Percentiles rank a stretch among this genome's conserved stretches.
Evolutionary conservation across 2,113 vertebrate genomes (phyloP).

Genomic region (Xenopus tropicalis): DNA sequence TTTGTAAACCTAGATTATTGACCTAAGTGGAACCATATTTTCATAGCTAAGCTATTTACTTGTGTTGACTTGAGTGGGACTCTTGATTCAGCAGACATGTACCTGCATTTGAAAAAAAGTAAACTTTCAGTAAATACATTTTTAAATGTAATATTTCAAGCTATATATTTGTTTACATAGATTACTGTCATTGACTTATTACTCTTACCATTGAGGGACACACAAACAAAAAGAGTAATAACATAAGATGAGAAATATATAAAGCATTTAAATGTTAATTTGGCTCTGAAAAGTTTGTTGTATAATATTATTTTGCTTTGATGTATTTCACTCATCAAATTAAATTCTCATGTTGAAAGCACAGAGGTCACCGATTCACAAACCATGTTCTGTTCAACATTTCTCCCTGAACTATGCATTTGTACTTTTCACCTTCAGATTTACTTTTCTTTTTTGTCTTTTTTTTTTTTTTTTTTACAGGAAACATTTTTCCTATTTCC

Average conservation of each 20-base stretch:
- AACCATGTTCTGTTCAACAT: background rate
- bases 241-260: background rate
- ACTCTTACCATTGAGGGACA: slow-evolving; percentile 3
- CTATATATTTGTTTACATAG: slow-evolving; percentile 10
- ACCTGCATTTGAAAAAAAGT: slow-evolving; percentile 13
- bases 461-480: slow-evolving; percentile 36
- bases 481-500: slow-evolving; percentile 34
- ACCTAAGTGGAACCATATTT: too few relatives aligned
- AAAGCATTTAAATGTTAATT: slow-evolving; percentile 10
- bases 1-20: too few relatives aligned
- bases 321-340: background rate
- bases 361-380: background rate
- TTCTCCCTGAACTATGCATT: slow-evolving; percentile 16
- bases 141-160: slow-evolving; percentile 18
- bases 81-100: too few relatives aligned
- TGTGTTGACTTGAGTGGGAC: too few relatives aligned
- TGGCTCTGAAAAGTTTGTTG: background rate
- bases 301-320: background rate
- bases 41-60: too few relatives aligned
- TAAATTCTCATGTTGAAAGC: background rate
- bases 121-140: background rate
- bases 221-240: background rate
- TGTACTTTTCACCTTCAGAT: slow-evolving; percentile 33
- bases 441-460: slow-evolving; percentile 24
- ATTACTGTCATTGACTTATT: slow-evolving; percentile 19